phyloP scores from a whole-genome alignment of 2,888 invertebrate genomes.

The Spilosoma lubricipeda region DNA sequence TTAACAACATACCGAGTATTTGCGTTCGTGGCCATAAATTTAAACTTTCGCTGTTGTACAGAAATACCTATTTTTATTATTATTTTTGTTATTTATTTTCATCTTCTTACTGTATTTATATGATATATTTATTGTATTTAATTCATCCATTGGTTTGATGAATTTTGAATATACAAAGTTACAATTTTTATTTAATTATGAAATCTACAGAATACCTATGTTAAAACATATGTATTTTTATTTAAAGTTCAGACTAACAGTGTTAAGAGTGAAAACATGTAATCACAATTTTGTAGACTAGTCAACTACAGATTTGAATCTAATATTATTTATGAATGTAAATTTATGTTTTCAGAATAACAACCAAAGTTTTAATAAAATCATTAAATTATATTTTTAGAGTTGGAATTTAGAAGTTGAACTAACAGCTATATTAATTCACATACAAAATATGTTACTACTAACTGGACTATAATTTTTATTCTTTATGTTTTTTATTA shows the following conservation, averaged over 20 bases:
- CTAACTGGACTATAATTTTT: background rate
- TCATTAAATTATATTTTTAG: conserved; percentile 43
- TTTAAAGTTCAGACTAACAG: background rate
- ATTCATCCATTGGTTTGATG: background rate
- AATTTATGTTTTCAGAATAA: conserved; percentile 34
- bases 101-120: background rate
- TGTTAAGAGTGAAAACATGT: conserved; percentile 8
- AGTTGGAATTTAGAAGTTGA: conserved; percentile 32
- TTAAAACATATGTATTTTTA: background rate
- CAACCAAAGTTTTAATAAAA: conserved; percentile 58
- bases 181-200: background rate
- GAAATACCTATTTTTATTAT: conserved; percentile 35
- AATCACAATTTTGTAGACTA: conserved; percentile 44
- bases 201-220: background rate
- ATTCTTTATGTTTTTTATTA: background rate
- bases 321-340: conserved; percentile 19
- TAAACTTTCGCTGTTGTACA: conserved; percentile 50
- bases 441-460: background rate
- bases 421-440: conserved; percentile 9
- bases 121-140: background rate
- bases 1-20: conserved; percentile 24
- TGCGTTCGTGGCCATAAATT: conserved; percentile 51
- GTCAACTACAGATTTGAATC: conserved; percentile 38
- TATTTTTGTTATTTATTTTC: conserved; percentile 15
- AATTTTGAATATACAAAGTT: background rate